Evolutionary conservation across 2,113 vertebrate genomes (phyloP).

Genomic region (Mirza zaza): DNA sequence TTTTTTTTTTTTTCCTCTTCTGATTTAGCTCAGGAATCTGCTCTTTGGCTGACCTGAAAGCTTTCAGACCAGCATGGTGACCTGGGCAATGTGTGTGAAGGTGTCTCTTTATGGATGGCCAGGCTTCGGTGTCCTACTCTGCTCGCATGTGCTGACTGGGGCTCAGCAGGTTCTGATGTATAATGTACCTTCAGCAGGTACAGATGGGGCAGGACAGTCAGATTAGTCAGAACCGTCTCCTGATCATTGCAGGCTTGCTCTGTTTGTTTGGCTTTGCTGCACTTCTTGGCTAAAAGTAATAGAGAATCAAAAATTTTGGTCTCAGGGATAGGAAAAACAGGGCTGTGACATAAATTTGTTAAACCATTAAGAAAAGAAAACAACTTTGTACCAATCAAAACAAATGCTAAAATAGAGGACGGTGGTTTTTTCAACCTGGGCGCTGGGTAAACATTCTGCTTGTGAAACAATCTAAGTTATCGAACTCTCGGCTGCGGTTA

Average conservation of each 20-base stretch:
- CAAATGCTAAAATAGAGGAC: conserved; percentile 51
- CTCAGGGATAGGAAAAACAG: conserved; percentile 50
- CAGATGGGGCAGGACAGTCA: not conserved
- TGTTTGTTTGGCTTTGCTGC: not conserved
- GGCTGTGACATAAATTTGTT: not conserved
- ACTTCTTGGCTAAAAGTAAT: conserved; percentile 30
- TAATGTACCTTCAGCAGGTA: not conserved
- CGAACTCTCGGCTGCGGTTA: not conserved
- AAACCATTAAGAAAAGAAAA: conserved; percentile 54
- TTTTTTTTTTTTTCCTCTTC: not conserved
- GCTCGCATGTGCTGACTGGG: not conserved
- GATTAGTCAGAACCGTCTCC: not conserved
- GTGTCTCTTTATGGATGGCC: not conserved
- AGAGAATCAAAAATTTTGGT: conserved; percentile 23
- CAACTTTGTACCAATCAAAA: conserved; percentile 64
- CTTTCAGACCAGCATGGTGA: not conserved
- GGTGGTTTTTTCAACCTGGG: conserved; percentile 22
- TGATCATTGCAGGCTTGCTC: not conserved
- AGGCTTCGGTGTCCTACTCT: not conserved
- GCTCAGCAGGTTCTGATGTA: not conserved
- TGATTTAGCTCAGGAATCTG: not conserved
- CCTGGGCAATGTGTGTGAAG: not conserved
- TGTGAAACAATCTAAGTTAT: conserved; percentile 58
- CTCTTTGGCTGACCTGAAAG: conserved; percentile 2
- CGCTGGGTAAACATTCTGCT: conserved; percentile 57